Evolutionary conservation across 2,888 invertebrate genomes (phyloP).

Genomic region (Amphipoea lucens): DNA sequence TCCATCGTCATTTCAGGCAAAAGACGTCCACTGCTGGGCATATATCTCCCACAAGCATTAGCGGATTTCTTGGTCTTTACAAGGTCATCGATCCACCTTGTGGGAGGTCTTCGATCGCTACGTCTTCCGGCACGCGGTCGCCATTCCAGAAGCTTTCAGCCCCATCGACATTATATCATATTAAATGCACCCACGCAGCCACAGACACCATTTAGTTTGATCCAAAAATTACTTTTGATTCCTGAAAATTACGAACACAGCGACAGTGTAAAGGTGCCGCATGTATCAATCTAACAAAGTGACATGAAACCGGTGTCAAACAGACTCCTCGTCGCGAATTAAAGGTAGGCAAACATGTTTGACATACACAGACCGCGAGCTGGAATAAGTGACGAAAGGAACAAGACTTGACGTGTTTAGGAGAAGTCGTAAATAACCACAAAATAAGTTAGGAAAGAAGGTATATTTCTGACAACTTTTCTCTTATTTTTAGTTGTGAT

Average conservation of each 20-base stretch:
- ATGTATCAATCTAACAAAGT: conserved; percentile 11
- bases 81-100: no score
- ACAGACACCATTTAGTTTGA: neutral
- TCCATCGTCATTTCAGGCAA: neutral
- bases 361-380: conserved; percentile 29
- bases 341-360: conserved; percentile 52
- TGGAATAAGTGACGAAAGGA: conserved; percentile 34
- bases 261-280: neutral
- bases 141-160: neutral
- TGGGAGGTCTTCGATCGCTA: neutral
- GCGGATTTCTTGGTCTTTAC: neutral
- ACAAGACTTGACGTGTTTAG: conserved; percentile 44
- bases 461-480: neutral
- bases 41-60: neutral
- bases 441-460: neutral
- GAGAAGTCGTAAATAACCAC: conserved; percentile 19
- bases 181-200: neutral
- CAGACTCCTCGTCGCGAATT: conserved; percentile 41
- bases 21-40: neutral
- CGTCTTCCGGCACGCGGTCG: neutral
- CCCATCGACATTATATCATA: neutral
- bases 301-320: conserved; percentile 30
- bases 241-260: neutral
- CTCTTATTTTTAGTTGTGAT: neutral
- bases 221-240: neutral